Percentiles rank a stretch among this genome's conserved stretches.
Evolutionary conservation across 2,888 invertebrate species (phyloP).

Genomic region (Diadromus collaris): DNA sequence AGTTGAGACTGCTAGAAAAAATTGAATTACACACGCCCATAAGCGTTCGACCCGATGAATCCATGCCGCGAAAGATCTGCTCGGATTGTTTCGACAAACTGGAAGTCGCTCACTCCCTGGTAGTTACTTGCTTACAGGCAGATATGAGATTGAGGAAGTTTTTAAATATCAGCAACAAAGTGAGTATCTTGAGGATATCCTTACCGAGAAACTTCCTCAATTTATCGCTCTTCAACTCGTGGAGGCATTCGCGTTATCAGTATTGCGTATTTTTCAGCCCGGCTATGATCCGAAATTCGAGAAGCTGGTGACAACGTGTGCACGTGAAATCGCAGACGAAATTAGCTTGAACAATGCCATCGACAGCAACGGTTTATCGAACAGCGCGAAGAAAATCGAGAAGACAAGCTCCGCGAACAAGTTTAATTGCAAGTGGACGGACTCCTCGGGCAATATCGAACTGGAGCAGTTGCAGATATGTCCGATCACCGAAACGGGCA

Average conservation of each 20-base stretch:
- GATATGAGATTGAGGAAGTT: slow-evolving; percentile 69
- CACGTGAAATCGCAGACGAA: slow-evolving; percentile 64
- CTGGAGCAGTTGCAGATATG: slow-evolving; percentile 36
- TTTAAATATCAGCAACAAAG: slow-evolving; percentile 67
- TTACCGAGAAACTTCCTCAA: neutral
- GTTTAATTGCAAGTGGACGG: slow-evolving; percentile 39
- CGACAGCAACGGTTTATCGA: slow-evolving; percentile 30
- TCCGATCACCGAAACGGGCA: slow-evolving; percentile 11
- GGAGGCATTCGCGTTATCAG: neutral
- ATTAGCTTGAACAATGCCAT: slow-evolving; percentile 53
- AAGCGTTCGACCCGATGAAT: slow-evolving; percentile 62
- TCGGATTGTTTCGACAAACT: slow-evolving; percentile 68
- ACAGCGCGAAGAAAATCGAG: slow-evolving; percentile 43
- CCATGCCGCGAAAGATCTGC: slow-evolving; percentile 70
- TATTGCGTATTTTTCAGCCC: slow-evolving; percentile 63
- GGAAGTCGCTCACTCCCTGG: slow-evolving; percentile 68
- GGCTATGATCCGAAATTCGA: slow-evolving; percentile 66
- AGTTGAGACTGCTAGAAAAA: slow-evolving; percentile 70
- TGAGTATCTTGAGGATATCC: slow-evolving; percentile 52
- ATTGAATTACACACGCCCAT: slow-evolving; percentile 73
- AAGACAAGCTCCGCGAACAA: slow-evolving; percentile 35
- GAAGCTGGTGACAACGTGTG: slow-evolving; percentile 60
- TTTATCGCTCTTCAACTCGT: neutral
- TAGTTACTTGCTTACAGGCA: slow-evolving; percentile 67
- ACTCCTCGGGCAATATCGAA: neutral